phyloP scores from a whole-genome alignment of 2,797 vertebrate genomes.

The Denticeps clupeoides region DNA sequence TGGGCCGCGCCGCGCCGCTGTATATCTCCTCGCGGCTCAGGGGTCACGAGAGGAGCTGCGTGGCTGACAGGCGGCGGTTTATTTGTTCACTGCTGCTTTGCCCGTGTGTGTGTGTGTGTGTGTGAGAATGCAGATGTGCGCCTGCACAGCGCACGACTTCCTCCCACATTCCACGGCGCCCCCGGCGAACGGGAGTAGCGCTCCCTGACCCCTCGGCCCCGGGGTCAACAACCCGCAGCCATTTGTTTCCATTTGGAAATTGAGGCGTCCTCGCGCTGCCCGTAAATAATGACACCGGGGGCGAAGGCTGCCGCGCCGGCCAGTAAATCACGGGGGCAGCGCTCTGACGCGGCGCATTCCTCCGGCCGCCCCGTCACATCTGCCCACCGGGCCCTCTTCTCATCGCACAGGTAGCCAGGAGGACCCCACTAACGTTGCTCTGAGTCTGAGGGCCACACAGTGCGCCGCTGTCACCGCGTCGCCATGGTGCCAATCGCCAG shows the following conservation, averaged over 20 bases:
- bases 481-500: too few species aligned
- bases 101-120: constrained; percentile 10
- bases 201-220: constrained; percentile 48
- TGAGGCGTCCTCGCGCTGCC: constrained; percentile 42
- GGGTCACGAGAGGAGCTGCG: not conserved
- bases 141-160: constrained; percentile 42
- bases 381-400: not conserved
- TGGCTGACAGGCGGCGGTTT: not conserved
- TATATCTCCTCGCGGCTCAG: not conserved
- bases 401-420: not conserved
- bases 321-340: constrained; percentile 49
- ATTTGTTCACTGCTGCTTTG: too few species aligned
- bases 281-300: constrained; percentile 50
- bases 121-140: constrained; percentile 26
- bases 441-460: too few species aligned
- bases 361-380: not conserved
- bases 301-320: constrained; percentile 34
- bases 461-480: too few species aligned
- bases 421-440: not conserved
- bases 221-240: constrained; percentile 55
- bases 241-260: constrained; percentile 61
- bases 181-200: constrained; percentile 37
- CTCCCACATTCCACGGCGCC: constrained; percentile 58
- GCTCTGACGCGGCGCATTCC: constrained; percentile 52
- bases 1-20: not conserved